Evolutionary conservation across 1,140 invertebrate species (phyloP), one percentile per base, ranked within the genome.

Genomic region (Cotesia typhae): DNA sequence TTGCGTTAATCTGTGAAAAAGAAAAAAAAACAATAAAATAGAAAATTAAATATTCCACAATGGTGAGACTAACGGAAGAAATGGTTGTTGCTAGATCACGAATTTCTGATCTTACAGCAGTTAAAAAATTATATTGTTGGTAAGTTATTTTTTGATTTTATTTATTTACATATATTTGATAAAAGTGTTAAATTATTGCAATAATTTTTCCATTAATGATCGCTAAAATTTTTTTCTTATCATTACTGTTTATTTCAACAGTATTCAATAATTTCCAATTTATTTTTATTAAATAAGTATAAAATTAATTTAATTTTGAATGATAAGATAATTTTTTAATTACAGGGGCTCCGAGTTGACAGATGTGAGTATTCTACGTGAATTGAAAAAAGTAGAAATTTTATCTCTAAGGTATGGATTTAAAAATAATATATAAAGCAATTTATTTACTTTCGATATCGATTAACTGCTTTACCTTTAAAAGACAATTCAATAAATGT

Each of bases 101-200:
- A 85, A 91, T 93, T 76, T 95, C 94, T 38, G 94, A 96, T 88
- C 88, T 96, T 77, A 85, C 90, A 35, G 88, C 91, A 74, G 93
- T 96, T 64, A 95, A 92, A 86, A 95, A 95, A 84, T 88, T 97
- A 36, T 96, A 96, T 89, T 96, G 94, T 83, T 97, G 95, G 95
- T 95, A 85, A 92, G 92, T 87, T 74, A 73, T 78, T 73, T 14
- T 1, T 67, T 53, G 12, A 67, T 9, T 37, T 51, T 75, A 9
- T 2, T 70, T 69, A 53, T 69, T 72, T 57, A 14, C 10, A 66
- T 53, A 20, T 36, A 66, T 57, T 61, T 63, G 6, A 17, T 14
- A 59, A n/a, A 10, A 59, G 17, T 59, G 1, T 14, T 59, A 59
- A 2, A 59, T 59, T 59, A 6, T 6, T 6, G 6, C 5, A 59